A percentile compares a stretch with the other conserved stretches of the same genome.
These are phyloP conservation scores for Tupaia chinensis DNA, from an alignment of 2,113 vertebrate species.

Conservation along the genomic window DNA sequence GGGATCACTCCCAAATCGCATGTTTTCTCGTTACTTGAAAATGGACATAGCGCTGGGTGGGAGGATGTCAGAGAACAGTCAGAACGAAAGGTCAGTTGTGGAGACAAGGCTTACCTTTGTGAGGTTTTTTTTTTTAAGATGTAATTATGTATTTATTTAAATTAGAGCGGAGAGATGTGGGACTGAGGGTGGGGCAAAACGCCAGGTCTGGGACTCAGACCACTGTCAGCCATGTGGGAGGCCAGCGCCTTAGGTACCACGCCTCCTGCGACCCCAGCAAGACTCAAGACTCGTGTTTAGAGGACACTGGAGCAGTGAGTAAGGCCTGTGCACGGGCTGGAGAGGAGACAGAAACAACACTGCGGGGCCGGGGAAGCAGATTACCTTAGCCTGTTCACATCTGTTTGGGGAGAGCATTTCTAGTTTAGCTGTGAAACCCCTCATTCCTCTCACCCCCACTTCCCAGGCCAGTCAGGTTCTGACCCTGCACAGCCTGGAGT, in stretches of 20 bases:
- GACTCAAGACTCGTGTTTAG: no score
- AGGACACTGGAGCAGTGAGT: background rate
- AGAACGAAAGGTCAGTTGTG: background rate
- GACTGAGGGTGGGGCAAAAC: no score
- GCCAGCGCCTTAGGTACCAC: no score
- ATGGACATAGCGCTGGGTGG: background rate
- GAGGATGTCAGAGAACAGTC: background rate
- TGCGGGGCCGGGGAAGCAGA: background rate
- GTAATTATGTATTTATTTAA: no score
- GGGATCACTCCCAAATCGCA: background rate
- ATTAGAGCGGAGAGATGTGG: no score
- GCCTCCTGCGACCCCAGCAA: no score
- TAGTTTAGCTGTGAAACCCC: background rate
- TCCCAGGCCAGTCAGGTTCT: background rate
- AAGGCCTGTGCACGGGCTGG: background rate
- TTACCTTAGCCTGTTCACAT: background rate
- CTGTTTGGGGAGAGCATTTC: background rate
- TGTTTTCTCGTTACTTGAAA: constrained; percentile 23
- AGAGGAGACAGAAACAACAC: background rate
- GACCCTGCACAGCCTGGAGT: background rate
- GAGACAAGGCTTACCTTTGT: background rate
- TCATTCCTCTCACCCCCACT: background rate
- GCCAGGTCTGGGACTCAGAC: no score
- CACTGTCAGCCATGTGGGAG: no score
- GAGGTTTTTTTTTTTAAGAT: no score